Evolutionary conservation across 2,797 vertebrate species (phyloP), one percentile per base, ranked within the genome.

Genomic region (Pangasius macronema): DNA sequence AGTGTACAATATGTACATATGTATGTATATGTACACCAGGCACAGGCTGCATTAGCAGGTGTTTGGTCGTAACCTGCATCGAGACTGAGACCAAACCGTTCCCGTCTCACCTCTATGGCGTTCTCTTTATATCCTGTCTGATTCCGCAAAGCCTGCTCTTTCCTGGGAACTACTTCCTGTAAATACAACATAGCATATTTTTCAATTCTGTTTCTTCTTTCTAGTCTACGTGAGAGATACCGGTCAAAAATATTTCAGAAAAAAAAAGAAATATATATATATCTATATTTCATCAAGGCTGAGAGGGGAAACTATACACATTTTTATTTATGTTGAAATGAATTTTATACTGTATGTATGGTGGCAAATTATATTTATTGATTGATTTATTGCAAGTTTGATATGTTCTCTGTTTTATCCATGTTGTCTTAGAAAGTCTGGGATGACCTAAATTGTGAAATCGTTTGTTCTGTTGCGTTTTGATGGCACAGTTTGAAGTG

Each of bases 111-210:
- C 16, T 63, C 79, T 42, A 42, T 27, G 61, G 57, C 79, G n/a
- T 81, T 42, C 80, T 82, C 80, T 82, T 82, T 63, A n/a, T 63
- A 82, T 46, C 59, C 80, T 63, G 7, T n/a, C 18, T 14, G 10
- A 63, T 20, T 46, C 80, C 6, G 14, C 80, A 18, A 18, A 82
- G 39, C 57, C 80, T 81, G 79, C 55, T 42, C 79, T 81, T n/a
- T 93, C 90, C 89, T 88, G 88, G 93, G 88, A 91, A 94, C 90
- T n/a, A n/a, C n/a, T n/a, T n/a, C n/a, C n/a, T 95, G 95, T 96
- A 96, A 93, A 96, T 95, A 96, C 90, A 93, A 95, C 95, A 96
- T 94, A 96, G 94, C 94, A 95, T 95, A 96, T 95, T 96, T 96
- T 96, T 96, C 89, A 95, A 95, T 95, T 96, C 85, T 94, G 94